Conservation (phyloP, 2,888 invertebrate species). For the Eucera pruinosa region DNA sequence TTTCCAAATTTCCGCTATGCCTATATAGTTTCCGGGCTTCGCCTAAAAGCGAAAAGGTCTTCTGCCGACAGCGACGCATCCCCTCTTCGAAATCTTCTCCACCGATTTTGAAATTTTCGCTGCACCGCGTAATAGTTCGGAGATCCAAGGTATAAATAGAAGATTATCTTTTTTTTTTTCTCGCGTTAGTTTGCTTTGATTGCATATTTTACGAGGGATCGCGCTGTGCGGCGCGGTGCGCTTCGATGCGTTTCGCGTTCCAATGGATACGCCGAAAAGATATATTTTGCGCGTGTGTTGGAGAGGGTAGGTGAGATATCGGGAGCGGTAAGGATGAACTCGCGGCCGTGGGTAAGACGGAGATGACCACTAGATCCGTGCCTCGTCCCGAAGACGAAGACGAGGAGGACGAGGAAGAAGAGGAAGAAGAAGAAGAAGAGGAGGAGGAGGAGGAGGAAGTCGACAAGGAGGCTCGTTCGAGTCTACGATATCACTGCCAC, state of each 20-base stretch:
- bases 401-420: conserved; percentile 76
- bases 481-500: conserved; percentile 64
- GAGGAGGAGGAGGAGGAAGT: conserved; percentile 53
- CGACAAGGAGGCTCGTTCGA: conserved; percentile 52
- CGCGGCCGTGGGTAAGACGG: conserved; percentile 73
- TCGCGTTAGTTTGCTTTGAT: no score
- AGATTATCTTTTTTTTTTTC: no score
- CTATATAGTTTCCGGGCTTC: no score
- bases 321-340: conserved; percentile 66
- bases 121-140: no score
- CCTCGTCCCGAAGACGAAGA: conserved; percentile 77
- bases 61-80: no score
- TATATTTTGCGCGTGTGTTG: conserved; percentile 18
- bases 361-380: conserved; percentile 78
- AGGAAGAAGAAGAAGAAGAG: conserved; percentile 66
- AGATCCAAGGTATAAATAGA: conserved; percentile 40
- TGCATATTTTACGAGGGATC: conserved; percentile 2
- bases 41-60: no score
- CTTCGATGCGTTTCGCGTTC: no score
- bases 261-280: conserved; percentile 6
- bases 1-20: no score
- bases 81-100: no score
- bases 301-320: conserved; percentile 43
- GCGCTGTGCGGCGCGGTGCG: no score
- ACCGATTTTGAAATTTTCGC: conserved; percentile 6